Evolutionary conservation across 1,140 invertebrate genomes (phyloP).

Genomic region (Macrocentrus cingulum): DNA sequence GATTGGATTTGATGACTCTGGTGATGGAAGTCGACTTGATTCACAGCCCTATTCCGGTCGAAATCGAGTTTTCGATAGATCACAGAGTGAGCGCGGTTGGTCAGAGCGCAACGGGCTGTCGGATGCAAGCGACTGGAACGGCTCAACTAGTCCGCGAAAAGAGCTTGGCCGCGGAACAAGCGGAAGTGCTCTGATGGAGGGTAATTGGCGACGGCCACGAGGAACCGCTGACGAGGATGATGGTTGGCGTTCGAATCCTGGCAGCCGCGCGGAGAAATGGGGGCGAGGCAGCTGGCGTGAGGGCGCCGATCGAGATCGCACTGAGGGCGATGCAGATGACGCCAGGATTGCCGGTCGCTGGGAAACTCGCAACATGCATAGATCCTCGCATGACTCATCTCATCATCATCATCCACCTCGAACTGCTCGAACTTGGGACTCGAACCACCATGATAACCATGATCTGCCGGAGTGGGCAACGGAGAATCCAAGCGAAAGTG

Average conservation of each 20-base stretch:
- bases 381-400: conserved; percentile 48
- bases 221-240: conserved; percentile 64
- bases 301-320: conserved; percentile 56
- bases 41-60: conserved; percentile 50
- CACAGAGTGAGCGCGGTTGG: conserved; percentile 61
- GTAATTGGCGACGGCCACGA: conserved; percentile 66
- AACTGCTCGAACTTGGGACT: conserved; percentile 50
- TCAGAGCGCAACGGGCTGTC: conserved; percentile 66
- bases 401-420: conserved; percentile 49
- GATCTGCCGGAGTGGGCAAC: conserved; percentile 78
- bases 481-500: conserved; percentile 73
- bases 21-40: conserved; percentile 50
- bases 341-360: conserved; percentile 49
- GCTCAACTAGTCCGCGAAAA: conserved; percentile 64
- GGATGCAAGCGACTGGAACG: conserved; percentile 64
- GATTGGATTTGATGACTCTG: conserved; percentile 60
- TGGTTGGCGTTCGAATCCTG: conserved; percentile 59
- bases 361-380: conserved; percentile 57
- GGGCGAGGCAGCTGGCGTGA: conserved; percentile 70
- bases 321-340: conserved; percentile 46
- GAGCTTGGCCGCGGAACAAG: conserved; percentile 60
- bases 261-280: conserved; percentile 57
- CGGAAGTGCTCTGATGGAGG: conserved; percentile 61
- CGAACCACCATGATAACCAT: conserved; percentile 58
- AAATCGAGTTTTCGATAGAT: conserved; percentile 52